These are phyloP conservation scores for Hemicordylus capensis DNA, from an alignment of 2,113 vertebrate species.

Conservation along the genomic window DNA sequence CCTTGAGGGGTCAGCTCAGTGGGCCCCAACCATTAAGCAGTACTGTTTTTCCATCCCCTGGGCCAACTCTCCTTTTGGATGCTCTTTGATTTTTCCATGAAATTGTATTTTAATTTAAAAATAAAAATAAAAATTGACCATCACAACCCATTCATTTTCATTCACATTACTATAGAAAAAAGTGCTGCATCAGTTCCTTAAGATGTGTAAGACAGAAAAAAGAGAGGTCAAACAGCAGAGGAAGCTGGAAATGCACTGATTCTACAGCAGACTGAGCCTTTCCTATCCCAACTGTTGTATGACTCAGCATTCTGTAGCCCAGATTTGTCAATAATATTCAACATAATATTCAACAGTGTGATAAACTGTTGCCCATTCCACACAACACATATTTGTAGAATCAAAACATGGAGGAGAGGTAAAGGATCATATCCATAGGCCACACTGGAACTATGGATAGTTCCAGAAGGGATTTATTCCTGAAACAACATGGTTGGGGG, in stretches of 20 bases:
- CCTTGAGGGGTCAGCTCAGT: no score
- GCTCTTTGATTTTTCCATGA: neutral
- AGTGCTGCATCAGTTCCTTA: neutral
- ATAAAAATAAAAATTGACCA: neutral
- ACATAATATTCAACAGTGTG: neutral
- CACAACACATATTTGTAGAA: neutral
- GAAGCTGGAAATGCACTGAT: neutral
- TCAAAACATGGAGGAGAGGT: neutral
- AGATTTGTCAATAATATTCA: neutral
- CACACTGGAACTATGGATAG: no score
- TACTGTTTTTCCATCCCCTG: neutral
- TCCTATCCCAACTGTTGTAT: neutral
- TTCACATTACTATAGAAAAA: neutral
- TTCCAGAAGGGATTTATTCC: no score
- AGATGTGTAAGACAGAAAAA: neutral
- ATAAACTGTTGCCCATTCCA: neutral
- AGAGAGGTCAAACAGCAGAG: neutral
- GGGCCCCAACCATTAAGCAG: neutral
- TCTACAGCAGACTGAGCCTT: neutral
- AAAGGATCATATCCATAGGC: neutral
- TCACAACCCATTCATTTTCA: neutral
- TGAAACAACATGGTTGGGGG: no score
- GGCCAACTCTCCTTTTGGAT: neutral
- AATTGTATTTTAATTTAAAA: neutral
- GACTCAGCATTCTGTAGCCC: slow-evolving; percentile 13